Base-by-base conservation (phyloP, 2,113 vertebrate species). In the Vulpes lagopus region DNA sequence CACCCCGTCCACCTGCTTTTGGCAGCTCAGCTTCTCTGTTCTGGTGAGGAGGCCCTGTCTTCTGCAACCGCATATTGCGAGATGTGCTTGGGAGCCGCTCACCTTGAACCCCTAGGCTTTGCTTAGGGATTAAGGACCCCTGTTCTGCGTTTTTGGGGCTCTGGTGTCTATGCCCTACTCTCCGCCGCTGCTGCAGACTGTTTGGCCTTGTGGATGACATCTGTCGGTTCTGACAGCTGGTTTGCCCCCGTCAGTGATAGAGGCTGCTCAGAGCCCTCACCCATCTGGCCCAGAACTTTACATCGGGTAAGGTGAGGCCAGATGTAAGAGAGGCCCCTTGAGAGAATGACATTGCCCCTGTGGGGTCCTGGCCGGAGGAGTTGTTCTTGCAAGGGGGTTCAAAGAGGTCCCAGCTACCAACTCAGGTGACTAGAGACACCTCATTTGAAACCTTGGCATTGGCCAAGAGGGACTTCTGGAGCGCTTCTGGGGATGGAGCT, bases 161-260 rank as follows among this genome's bases (percentile, higher is more conserved):
- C 69, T 38, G 32, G 73, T 79, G 64, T 67, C 27, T n/a, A 65
- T 35, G 74, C 51, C 55, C 6, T 14, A 53, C 22, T 74, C 22
- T 62, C 12, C 6, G 59, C n/a, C 51, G 27, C 82, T 51, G 86
- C 96, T 83, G 92, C 97, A 53, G 90, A 73, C 92, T 19, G 71
- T 65, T 53, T 90, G 62, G 69, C 55, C 2, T 64, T n/a, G 73
- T 59, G 60, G 62, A 64, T 35, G n/a, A 57, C 96, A 60, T 65
- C 69, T 82, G 88, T 91, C 83, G 55, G 49, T 84, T 71, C 65
- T 94, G 92, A 96, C 94, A 94, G 83, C 85, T 69, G 85, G 57
- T 11, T 9, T 27, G 74, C 87, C 79, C 97, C 71, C 32, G 57
- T 65, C 55, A 38, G 84, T 11, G n/a, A 53, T 78, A 65, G 73